phyloP scores from a whole-genome alignment of 1,140 invertebrate species.

The Oncopeltus fasciatus region DNA sequence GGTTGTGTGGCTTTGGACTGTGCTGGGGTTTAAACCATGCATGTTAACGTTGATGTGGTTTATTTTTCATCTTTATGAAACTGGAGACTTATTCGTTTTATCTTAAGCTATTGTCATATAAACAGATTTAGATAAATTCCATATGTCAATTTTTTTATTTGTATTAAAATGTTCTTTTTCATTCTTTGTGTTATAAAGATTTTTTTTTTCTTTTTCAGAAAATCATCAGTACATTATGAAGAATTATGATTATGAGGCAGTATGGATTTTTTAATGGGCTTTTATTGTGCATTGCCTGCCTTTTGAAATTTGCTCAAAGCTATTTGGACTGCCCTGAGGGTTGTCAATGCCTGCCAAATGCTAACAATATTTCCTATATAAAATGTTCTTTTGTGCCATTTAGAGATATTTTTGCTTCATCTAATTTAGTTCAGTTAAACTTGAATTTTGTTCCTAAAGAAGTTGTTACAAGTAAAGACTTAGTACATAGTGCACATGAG shows the following conservation, averaged over 20 bases:
- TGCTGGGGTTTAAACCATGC: too few relatives aligned
- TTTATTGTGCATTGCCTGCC: background rate
- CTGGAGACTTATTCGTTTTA: too few relatives aligned
- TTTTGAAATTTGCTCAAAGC: background rate
- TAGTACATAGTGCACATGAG: background rate
- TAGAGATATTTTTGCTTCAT: background rate
- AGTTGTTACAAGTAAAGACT: background rate
- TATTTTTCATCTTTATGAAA: too few relatives aligned
- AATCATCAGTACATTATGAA: too few relatives aligned
- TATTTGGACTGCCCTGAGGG: constrained; percentile 1
- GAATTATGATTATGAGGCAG: background rate
- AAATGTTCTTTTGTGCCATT: constrained; percentile 4
- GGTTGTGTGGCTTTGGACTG: too few relatives aligned
- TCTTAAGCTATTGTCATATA: too few relatives aligned
- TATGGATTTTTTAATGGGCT: background rate
- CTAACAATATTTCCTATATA: background rate
- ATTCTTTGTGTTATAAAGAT: too few relatives aligned
- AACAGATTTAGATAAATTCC: too few relatives aligned
- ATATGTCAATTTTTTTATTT: too few relatives aligned
- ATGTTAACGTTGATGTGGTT: too few relatives aligned
- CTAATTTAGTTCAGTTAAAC: background rate
- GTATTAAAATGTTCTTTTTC: too few relatives aligned
- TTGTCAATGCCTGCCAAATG: constrained; percentile 13
- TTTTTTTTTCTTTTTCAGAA: too few relatives aligned
- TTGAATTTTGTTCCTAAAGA: constrained; percentile 7